Percentiles rank a stretch among this genome's conserved stretches.
Conservation (phyloP, 2,113 vertebrate genomes). For the Phasianus colchicus region DNA sequence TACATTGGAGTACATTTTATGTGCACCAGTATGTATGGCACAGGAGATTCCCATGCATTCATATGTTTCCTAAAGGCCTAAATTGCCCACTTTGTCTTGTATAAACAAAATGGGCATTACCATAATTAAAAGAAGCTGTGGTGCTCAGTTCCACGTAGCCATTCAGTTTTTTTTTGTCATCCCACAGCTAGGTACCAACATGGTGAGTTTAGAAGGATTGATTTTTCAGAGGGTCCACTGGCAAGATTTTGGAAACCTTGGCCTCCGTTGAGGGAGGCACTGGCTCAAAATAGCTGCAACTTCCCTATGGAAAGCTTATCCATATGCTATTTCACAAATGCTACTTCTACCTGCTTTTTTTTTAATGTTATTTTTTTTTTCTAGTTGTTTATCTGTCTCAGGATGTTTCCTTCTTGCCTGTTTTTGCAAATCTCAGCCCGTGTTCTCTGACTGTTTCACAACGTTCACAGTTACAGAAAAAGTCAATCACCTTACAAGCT, state of each 20-base stretch:
- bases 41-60: background rate
- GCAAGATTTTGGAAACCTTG: background rate
- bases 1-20: background rate
- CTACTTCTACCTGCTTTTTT: background rate
- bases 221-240: background rate
- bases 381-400: slow-evolving; percentile 48
- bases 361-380: background rate
- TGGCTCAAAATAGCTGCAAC: background rate
- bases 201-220: background rate
- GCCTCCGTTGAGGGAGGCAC: background rate
- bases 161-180: background rate
- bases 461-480: background rate
- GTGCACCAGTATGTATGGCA: background rate
- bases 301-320: background rate
- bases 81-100: background rate
- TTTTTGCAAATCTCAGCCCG: slow-evolving; percentile 24
- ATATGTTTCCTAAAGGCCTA: background rate
- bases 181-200: background rate
- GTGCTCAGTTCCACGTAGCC: background rate
- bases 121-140: background rate
- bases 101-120: background rate
- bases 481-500: background rate
- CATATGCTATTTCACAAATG: background rate
- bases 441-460: slow-evolving; percentile 1
- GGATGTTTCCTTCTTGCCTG: slow-evolving; percentile 31